Base-by-base conservation (phyloP, 1,140 invertebrate species). In the Brachionus paranguensis region DNA sequence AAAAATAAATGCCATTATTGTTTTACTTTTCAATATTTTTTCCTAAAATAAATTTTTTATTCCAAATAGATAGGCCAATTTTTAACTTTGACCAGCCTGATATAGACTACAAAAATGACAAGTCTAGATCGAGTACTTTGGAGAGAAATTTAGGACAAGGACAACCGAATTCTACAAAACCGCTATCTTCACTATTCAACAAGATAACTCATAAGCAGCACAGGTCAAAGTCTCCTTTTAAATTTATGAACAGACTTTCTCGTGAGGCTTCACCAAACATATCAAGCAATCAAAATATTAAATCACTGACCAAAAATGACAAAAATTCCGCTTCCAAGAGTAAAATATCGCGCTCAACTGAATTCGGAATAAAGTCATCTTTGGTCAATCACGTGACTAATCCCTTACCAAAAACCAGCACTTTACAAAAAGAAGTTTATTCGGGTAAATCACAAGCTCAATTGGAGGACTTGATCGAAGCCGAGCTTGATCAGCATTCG, bases 311-410 rank as follows among this genome's bases (percentile, higher is more conserved):
- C 3, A 81, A 81, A 64, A 81, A 68, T 81, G 27, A 43, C 14
- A 81, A 68, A 43, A 24, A 81, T 27, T 64, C 41, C 12, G 53
- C 33, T 68, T 37, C 37, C 8, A 45, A 29, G 6, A 45, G 10
- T 1, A 81, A 81, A 47, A 68, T 81, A 68, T 81, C 78, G 10
- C 78, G 78, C 10, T 81, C 78, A 11, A 81, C 37, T 17, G 78
- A 81, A 64, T 64, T 81, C 43, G 78, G 78, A 10, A 81, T 68
- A 6, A 76, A 76, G 50, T 37, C 72, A 5, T 24, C 70, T 8
- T 60, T 60, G 53, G 53, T 60, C 5, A 72, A 72, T 72, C 68
- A 72, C 17, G 29, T 72, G n/a, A 74, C 70, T 20, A 76, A 50
- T 50, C 72, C 41, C 50, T 10, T 50, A 29, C 20, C 72, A 11